A percentile compares a stretch with the other conserved stretches of the same genome.
phyloP scores from a whole-genome alignment of 2,888 invertebrate genomes.

The Clivina fossor region DNA sequence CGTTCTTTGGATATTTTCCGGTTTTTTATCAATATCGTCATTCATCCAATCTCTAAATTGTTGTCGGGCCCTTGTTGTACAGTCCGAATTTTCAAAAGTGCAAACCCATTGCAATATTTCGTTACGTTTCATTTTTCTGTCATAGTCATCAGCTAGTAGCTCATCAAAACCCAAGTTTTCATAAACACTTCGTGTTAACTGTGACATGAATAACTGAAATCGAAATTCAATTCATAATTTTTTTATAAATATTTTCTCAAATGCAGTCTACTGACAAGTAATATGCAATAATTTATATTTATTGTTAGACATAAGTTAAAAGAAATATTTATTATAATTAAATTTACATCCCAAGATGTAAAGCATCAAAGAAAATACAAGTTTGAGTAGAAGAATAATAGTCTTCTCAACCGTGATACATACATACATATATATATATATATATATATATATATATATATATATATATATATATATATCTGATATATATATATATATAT shows the following conservation, averaged over 20 bases:
- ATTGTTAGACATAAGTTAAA: no score
- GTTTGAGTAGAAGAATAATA: not conserved
- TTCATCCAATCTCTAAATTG: slow-evolving; percentile 58
- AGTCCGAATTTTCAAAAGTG: slow-evolving; percentile 55
- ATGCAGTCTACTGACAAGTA: not conserved
- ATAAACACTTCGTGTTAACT: slow-evolving; percentile 44
- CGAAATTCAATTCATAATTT: slow-evolving; percentile 42
- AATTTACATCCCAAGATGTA: no score
- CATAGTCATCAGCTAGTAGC: slow-evolving; percentile 52
- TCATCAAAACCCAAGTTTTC: slow-evolving; percentile 58
- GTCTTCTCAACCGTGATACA: no score
- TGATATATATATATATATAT: no score
- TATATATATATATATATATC: no score
- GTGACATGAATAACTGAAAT: slow-evolving; percentile 48
- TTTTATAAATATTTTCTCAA: not conserved
- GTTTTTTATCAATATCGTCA: slow-evolving; percentile 50
- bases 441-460: no score
- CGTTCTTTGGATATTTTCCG: slow-evolving; percentile 42
- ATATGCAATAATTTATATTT: no score
- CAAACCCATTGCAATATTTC: slow-evolving; percentile 62
- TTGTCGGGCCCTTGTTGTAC: slow-evolving; percentile 54
- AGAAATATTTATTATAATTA: no score
- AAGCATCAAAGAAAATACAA: slow-evolving; percentile 22
- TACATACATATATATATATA: no score
- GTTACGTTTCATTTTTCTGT: slow-evolving; percentile 58